Evolutionary conservation across 2,888 invertebrate species (phyloP).

Genomic region (Helicoverpa assulta): DNA sequence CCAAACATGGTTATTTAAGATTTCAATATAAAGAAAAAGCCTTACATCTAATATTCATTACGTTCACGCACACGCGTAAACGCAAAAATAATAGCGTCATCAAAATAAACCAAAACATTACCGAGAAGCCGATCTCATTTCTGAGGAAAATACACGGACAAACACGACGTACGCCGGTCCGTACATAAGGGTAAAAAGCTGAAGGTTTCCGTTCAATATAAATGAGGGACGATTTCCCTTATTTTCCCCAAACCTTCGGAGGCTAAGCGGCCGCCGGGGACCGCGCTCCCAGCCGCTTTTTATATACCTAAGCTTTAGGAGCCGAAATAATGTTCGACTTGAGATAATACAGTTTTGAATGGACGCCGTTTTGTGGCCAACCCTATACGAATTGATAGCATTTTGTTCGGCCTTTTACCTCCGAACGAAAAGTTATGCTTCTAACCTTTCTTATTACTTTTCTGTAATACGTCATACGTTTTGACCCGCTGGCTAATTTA

Average conservation of each 20-base stretch:
- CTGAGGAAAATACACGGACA: constrained; percentile 54
- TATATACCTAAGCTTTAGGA: constrained; percentile 76
- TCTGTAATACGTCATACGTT: constrained; percentile 29
- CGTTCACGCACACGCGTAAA: constrained; percentile 4
- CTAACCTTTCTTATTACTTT: constrained; percentile 35
- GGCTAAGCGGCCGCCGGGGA: constrained; percentile 86
- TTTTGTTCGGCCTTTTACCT: constrained; percentile 52
- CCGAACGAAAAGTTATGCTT: constrained; percentile 32
- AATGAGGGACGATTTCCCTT: constrained; percentile 84
- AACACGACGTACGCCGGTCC: constrained; percentile 47
- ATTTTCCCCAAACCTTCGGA: constrained; percentile 77
- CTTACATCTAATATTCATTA: constrained; percentile 5
- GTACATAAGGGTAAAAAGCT: constrained; percentile 62
- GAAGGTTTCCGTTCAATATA: constrained; percentile 82
- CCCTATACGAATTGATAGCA: constrained; percentile 64
- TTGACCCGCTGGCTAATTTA: constrained; percentile 7
- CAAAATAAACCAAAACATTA: constrained; percentile 53
- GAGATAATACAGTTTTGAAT: constrained; percentile 77
- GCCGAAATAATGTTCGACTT: constrained; percentile 72
- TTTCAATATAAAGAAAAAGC: constrained; percentile 24
- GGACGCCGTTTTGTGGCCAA: constrained; percentile 64
- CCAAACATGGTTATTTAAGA: not conserved
- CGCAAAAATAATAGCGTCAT: constrained; percentile 49
- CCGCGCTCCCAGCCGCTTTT: constrained; percentile 74
- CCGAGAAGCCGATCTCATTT: constrained; percentile 48